Conservation (phyloP, 2,797 vertebrate species). For the Syndactyla subalaris region DNA sequence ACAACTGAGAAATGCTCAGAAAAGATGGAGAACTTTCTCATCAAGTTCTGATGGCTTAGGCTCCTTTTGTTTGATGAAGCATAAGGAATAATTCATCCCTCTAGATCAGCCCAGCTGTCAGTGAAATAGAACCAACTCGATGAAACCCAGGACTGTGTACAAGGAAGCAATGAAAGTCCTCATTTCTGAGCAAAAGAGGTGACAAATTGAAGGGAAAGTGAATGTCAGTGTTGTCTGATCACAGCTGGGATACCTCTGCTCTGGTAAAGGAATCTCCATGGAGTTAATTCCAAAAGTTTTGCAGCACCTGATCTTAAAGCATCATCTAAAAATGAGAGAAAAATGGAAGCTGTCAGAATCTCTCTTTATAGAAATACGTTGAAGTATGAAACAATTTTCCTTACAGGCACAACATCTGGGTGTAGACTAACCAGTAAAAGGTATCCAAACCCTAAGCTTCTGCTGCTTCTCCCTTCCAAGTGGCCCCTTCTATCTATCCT, state of each 20-base stretch:
- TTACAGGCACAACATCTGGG: constrained; percentile 7
- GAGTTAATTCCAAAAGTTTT: neutral
- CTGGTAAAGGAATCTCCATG: neutral
- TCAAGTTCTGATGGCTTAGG: neutral
- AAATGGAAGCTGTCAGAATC: neutral
- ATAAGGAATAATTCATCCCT: neutral
- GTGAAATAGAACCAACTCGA: neutral
- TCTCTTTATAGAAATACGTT: neutral
- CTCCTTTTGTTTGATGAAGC: neutral
- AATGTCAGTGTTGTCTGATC: neutral
- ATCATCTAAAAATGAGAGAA: neutral
- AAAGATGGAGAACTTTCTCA: neutral
- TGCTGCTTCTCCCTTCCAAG: neutral
- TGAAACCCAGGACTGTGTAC: neutral
- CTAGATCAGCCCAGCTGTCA: neutral
- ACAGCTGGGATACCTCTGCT: neutral
- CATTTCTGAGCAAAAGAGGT: neutral
- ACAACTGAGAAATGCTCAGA: neutral
- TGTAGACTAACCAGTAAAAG: neutral
- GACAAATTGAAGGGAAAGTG: neutral
- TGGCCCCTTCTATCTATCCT: neutral
- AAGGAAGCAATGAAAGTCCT: neutral
- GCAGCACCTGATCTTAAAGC: neutral
- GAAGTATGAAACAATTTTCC: neutral
- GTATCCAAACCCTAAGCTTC: neutral